Evolutionary conservation across 2,888 invertebrate species (phyloP).

Genomic region (Oxystoma pomonae): DNA sequence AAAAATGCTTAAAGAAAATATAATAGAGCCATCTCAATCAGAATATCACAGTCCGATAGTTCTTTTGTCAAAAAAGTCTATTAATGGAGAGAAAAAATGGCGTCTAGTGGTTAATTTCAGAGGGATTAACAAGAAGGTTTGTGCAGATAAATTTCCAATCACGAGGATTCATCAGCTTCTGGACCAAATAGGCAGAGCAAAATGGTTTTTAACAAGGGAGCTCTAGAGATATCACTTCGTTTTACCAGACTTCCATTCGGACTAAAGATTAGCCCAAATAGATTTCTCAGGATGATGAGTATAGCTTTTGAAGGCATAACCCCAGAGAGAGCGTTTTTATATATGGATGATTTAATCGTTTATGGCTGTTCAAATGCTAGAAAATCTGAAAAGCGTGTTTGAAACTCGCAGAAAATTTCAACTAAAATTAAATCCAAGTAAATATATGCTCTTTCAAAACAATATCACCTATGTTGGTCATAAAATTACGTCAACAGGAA

Average conservation of each 20-base stretch:
- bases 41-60: conserved; percentile 27
- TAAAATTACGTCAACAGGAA: conserved; percentile 9
- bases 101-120: conserved; percentile 24
- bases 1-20: conserved; percentile 19
- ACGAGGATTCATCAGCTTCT: conserved; percentile 22
- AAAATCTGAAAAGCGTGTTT: conserved; percentile 18
- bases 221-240: conserved; percentile 22
- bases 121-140: conserved; percentile 19
- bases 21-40: conserved; percentile 23
- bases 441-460: conserved; percentile 22
- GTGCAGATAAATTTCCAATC: conserved; percentile 15
- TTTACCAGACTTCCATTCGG: conserved; percentile 27
- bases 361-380: conserved; percentile 19
- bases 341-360: conserved; percentile 30
- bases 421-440: conserved; percentile 21
- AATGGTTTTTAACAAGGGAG: conserved; percentile 22
- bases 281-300: conserved; percentile 8
- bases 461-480: conserved; percentile 24
- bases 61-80: conserved; percentile 25
- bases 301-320: conserved; percentile 27
- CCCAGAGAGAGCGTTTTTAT: conserved; percentile 25
- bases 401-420: conserved; percentile 8
- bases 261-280: conserved; percentile 21
- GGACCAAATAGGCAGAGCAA: conserved; percentile 22
- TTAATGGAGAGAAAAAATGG: conserved; percentile 18